Percentiles rank a stretch among this genome's conserved stretches.
Evolutionary conservation across 2,113 vertebrate species (phyloP).

Genomic region (Oreamnos americanus): DNA sequence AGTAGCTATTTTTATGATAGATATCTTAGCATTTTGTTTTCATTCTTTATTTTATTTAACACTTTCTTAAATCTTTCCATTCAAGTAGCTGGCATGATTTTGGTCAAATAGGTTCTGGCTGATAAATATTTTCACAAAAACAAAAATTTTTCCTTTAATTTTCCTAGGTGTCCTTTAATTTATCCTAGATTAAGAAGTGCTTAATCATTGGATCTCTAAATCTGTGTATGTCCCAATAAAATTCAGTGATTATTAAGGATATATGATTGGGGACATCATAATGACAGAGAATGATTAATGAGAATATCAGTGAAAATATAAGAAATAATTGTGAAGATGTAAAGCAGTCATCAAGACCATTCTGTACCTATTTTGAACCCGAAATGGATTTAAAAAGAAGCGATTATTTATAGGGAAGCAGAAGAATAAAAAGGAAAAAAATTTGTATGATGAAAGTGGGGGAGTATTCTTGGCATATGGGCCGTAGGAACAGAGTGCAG

Average conservation of each 20-base stretch:
- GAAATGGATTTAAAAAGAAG: slow-evolving; percentile 3
- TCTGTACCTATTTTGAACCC: neutral
- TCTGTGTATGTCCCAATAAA: neutral
- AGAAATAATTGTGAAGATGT: neutral
- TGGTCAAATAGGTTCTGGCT: neutral
- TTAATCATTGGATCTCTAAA: neutral
- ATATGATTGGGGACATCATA: neutral
- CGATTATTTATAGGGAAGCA: slow-evolving; percentile 37
- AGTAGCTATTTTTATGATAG: neutral
- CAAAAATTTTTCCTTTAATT: neutral
- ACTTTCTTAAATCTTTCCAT: neutral
- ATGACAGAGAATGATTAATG: neutral
- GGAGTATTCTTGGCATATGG: slow-evolving; percentile 50
- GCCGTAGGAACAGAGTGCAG: slow-evolving; percentile 42
- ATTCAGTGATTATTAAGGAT: neutral
- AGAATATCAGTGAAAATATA: neutral
- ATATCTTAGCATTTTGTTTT: neutral
- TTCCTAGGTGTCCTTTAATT: neutral
- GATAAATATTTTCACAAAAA: neutral
- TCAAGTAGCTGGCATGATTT: neutral
- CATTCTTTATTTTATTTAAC: neutral
- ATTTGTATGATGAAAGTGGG: neutral
- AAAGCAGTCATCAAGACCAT: neutral
- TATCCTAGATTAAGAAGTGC: neutral
- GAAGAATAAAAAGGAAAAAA: neutral